Evolutionary conservation across 1,140 invertebrate species (phyloP), one percentile per base, ranked within the genome.

Genomic region (Neuroterus valhalla): DNA sequence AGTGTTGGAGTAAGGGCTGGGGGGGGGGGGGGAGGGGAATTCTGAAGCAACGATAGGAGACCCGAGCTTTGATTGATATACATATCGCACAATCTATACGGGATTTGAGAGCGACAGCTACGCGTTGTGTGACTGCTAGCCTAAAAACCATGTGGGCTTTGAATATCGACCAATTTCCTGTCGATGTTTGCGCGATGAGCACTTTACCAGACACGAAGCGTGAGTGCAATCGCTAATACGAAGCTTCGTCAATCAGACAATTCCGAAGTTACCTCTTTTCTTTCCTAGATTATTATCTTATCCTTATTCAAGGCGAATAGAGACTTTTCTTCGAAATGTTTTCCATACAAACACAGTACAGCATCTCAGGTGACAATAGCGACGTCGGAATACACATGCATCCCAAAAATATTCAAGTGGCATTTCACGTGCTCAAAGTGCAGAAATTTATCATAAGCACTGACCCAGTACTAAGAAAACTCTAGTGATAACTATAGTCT

Each of bases 121-220:
- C 15, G 3, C 66, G 4, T 43, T 42, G 55, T 42, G 70, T 46
- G 23, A 48, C 15, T 26, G 44, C 12, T 70, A 55, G 75, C 69
- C 72, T 71, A 46, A 74, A 78, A 82, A 75, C 79, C 85, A 83
- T 75, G 78, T 86, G 81, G 80, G 84, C 85, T 83, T 84, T 87
- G 84, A 89, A 87, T 87, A 86, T 88, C 87, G 85, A 87, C 79
- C 86, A 88, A 88, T 87, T 87, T 87, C 82, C 82, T 84, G 81
- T 74, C 81, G 81, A 84, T 85, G 84, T 87, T 86, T 86, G 80
- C 80, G 74, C 76, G 81, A 85, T 78, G 82, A 83, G 79, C 80
- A 78, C 80, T 86, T 86, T 83, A 82, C 82, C 75, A 74, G 72
- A 78, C 72, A 78, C 72, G 78, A 78, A 77, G 82, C 86, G 85